Evolutionary conservation across 1,140 invertebrate species (phyloP).

Genomic region (Lasioglossum baleicum): DNA sequence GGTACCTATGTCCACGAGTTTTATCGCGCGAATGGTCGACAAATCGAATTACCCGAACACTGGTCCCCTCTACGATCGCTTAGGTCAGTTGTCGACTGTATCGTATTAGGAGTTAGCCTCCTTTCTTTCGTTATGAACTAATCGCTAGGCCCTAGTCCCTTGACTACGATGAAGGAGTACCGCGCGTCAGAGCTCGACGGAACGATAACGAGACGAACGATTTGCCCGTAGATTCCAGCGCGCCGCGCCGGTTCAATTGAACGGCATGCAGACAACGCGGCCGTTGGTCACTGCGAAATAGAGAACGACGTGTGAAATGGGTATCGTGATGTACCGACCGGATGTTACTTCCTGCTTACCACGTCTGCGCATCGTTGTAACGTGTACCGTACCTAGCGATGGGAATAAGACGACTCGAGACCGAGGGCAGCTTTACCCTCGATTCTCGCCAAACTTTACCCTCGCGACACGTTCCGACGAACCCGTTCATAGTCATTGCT

Average conservation of each 20-base stretch:
- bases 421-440: not conserved
- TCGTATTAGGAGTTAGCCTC: too few relatives aligned
- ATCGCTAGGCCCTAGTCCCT: too few relatives aligned
- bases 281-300: constrained; percentile 48
- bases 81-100: too few relatives aligned
- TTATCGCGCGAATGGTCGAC: too few relatives aligned
- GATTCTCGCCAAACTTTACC: too few relatives aligned
- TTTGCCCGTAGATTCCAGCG: constrained; percentile 31
- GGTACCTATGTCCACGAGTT: too few relatives aligned
- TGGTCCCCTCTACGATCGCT: too few relatives aligned
- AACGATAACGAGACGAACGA: constrained; percentile 44
- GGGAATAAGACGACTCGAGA: constrained; percentile 38
- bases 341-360: constrained; percentile 76
- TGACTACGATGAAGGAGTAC: not conserved
- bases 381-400: constrained; percentile 39
- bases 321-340: constrained; percentile 65
- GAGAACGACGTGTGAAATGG: constrained; percentile 55
- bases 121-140: not conserved
- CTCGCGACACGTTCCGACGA: too few relatives aligned
- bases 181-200: not conserved
- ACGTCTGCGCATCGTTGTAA: constrained; percentile 61
- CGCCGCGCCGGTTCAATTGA: constrained; percentile 36
- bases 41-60: too few relatives aligned
- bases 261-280: constrained; percentile 48
- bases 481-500: too few relatives aligned